Conservation (phyloP, 2,797 vertebrate species). For the Epinephelus awoara region DNA sequence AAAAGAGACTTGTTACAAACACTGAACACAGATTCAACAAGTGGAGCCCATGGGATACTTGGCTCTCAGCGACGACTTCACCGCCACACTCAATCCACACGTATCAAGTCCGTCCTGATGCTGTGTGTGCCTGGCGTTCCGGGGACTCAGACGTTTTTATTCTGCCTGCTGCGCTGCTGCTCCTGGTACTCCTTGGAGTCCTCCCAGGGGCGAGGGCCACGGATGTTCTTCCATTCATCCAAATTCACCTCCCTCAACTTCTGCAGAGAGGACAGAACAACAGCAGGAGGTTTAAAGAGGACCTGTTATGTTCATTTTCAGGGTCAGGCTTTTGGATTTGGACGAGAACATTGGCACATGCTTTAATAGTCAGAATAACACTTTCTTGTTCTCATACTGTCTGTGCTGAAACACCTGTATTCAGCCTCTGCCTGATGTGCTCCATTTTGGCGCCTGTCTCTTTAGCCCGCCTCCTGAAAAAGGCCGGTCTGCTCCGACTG, state of each 20-base stretch:
- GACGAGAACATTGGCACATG: no score
- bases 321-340: no score
- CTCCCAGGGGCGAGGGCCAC: slow-evolving; percentile 96
- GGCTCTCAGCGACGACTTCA: not conserved
- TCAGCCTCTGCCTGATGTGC: no score
- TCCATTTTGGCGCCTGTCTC: no score
- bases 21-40: no score
- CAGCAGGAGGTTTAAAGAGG: not conserved
- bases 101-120: not conserved
- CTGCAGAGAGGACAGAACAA: slow-evolving; percentile 77
- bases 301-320: no score
- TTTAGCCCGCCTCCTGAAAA: no score
- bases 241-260: slow-evolving; percentile 88
- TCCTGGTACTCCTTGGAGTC: slow-evolving; percentile 87
- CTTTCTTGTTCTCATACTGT: no score
- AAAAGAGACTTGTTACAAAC: not conserved
- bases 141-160: slow-evolving; percentile 55
- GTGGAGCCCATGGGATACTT: not conserved
- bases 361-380: no score
- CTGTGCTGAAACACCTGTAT: no score
- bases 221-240: slow-evolving; percentile 94
- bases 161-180: slow-evolving; percentile 70
- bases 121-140: not conserved
- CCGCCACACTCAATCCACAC: slow-evolving; percentile 10
- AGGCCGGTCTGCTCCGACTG: no score